Conservation (phyloP, 2,888 invertebrate species). For the Drosophila meridionalis region DNA sequence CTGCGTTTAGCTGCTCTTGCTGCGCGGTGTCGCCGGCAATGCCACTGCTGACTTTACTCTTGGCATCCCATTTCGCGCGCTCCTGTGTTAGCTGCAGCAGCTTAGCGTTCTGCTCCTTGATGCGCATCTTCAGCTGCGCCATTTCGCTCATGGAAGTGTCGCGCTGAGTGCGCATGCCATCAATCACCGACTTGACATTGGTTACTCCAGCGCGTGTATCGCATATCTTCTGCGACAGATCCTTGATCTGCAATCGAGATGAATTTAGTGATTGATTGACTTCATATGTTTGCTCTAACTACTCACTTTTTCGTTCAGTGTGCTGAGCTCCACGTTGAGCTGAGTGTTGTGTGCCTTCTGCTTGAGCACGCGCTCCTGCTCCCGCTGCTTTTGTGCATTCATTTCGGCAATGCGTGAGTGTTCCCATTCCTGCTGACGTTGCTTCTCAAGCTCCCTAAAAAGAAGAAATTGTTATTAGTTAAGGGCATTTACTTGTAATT, state of each 20-base stretch:
- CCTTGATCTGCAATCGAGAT: slow-evolving; percentile 87
- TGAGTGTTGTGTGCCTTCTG: slow-evolving; percentile 95
- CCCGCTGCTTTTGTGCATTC: slow-evolving; percentile 93
- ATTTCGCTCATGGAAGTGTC: slow-evolving; percentile 95
- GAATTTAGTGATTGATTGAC: not conserved
- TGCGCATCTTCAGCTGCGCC: slow-evolving; percentile 91
- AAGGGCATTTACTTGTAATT: not conserved
- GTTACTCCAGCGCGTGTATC: slow-evolving; percentile 95
- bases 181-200: slow-evolving; percentile 97
- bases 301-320: slow-evolving; percentile 85
- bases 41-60: slow-evolving; percentile 84
- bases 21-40: slow-evolving; percentile 84
- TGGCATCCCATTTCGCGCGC: slow-evolving; percentile 92
- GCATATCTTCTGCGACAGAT: slow-evolving; percentile 92
- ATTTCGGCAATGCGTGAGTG: slow-evolving; percentile 94
- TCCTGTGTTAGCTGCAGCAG: slow-evolving; percentile 93
- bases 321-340: slow-evolving; percentile 91
- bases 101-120: slow-evolving; percentile 94
- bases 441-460: slow-evolving; percentile 94
- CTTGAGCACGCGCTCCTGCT: slow-evolving; percentile 93
- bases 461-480: not conserved
- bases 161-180: slow-evolving; percentile 96
- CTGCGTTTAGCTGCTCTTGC: slow-evolving; percentile 87
- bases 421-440: slow-evolving; percentile 98
- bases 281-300: too few species aligned